Base-by-base conservation (phyloP, 2,113 vertebrate species). In the Neogobius melanostomus region DNA sequence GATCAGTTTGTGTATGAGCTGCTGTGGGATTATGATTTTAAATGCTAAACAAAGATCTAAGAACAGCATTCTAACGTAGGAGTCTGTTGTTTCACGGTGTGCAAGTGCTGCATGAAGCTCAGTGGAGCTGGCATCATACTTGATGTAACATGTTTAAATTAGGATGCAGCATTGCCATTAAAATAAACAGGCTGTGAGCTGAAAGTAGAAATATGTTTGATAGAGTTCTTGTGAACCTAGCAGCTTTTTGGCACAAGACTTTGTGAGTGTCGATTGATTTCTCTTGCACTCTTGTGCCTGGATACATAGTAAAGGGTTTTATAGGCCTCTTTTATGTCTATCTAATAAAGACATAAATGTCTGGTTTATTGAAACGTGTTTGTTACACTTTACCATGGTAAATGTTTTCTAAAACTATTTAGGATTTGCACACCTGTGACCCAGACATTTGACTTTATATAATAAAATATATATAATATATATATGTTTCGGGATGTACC, bases 291-390 rank as follows among this genome's bases (percentile, higher is more conserved):
- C 59, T 45, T 36, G 14, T 44, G 57, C 7, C 36, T 43, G 42
- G 36, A 45, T 12, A 61, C 59, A 61, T 44, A 44, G n/a, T 61
- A 45, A 61, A 61, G 15, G 1, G 7, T 8, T 61, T 61, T 61
- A 61, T 44, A 61, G 42, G 42, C 42, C n/a, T 45, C 59, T 61
- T 61, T 61, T 61, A 61, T 16, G 59, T n/a, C 59, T 61, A 6
- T 8, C 59, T 61, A 44, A 61, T 45, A 61, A 61, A 61, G 12
- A n/a, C 59, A 45, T 61, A 44, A 61, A 44, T 6, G 7, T 1
- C 15, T 10, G 59, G 14, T 45, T 61, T 45, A 61, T 16, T n/a
- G 42, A n/a, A 45, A 44, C 59, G 8, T 61, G 36, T 1, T 9
- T 15, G 36, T 60, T 60, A 15, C 28, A 28, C 53, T 56, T 56